Evolutionary conservation across 2,888 invertebrate species (phyloP).

Genomic region (Epirrita christyi): DNA sequence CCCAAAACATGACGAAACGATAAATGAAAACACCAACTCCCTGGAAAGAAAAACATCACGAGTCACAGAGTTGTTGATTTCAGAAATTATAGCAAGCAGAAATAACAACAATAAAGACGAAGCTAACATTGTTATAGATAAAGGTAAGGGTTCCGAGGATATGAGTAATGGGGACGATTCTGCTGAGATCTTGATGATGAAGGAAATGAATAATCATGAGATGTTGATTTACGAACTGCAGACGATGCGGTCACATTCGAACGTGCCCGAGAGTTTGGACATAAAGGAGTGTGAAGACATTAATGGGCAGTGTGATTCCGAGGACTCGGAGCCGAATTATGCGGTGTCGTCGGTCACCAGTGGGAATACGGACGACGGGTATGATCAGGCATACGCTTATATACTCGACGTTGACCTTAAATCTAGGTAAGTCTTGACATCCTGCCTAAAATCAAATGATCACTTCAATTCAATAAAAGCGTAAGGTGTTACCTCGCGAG

Average conservation of each 20-base stretch:
- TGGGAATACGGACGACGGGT: conserved; percentile 67
- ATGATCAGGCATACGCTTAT: conserved; percentile 76
- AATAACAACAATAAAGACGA: conserved; percentile 78
- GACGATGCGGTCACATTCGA: conserved; percentile 85
- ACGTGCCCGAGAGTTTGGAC: conserved; percentile 63
- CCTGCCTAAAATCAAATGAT: not conserved
- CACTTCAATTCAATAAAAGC: not conserved
- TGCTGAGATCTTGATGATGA: conserved; percentile 65
- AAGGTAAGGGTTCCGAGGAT: conserved; percentile 69
- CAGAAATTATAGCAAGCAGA: conserved; percentile 80
- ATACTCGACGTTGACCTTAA: conserved; percentile 78
- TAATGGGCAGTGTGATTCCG: conserved; percentile 70
- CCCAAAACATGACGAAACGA: conserved; percentile 55
- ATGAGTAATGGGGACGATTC: conserved; percentile 60
- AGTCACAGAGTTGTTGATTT: conserved; percentile 81
- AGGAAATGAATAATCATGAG: conserved; percentile 87
- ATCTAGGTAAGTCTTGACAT: conserved; percentile 68
- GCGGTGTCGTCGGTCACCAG: conserved; percentile 70
- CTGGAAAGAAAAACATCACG: conserved; percentile 78
- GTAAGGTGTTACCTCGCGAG: not conserved
- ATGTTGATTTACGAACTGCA: conserved; percentile 89
- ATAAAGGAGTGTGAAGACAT: conserved; percentile 52
- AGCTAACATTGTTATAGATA: conserved; percentile 76
- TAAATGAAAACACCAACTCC: conserved; percentile 71
- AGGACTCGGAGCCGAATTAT: conserved; percentile 73